These are phyloP conservation scores for Cheilosia vulpina DNA, from an alignment of 2,888 invertebrate species.

Conservation along the genomic window DNA sequence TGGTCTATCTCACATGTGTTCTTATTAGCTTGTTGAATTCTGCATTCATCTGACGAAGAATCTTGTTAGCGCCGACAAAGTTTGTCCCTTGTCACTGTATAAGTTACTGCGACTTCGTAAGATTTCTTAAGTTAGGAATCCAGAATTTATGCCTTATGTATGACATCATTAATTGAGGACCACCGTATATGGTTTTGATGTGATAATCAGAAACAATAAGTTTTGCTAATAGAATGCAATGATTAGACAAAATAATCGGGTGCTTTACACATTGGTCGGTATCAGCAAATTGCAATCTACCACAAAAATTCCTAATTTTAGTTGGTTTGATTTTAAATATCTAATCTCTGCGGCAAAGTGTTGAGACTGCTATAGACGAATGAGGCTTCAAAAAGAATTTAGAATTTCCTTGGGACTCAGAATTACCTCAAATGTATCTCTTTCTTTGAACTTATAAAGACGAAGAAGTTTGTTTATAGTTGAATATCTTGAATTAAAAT, in stretches of 20 bases:
- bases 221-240: constrained; percentile 33
- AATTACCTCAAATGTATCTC: neutral
- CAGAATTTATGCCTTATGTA: constrained; percentile 39
- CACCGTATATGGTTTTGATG: constrained; percentile 25
- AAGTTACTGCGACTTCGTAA: constrained; percentile 20
- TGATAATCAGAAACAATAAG: constrained; percentile 22
- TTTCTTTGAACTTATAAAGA: neutral
- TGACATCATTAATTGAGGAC: constrained; percentile 40
- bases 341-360: constrained; percentile 7
- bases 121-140: constrained; percentile 29
- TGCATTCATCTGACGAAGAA: neutral
- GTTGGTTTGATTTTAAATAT: constrained; percentile 1
- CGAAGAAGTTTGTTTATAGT: neutral
- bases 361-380: constrained; percentile 3
- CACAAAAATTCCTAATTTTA: constrained; percentile 24
- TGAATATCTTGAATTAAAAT: neutral
- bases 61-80: neutral
- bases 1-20: neutral
- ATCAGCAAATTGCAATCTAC: constrained; percentile 37
- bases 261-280: constrained; percentile 25
- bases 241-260: constrained; percentile 41
- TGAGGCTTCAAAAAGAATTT: neutral
- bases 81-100: constrained; percentile 18
- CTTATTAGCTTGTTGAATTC: neutral
- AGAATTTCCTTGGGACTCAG: neutral